Base-by-base conservation (phyloP, 1,140 invertebrate species). In the Cydia amplana region DNA sequence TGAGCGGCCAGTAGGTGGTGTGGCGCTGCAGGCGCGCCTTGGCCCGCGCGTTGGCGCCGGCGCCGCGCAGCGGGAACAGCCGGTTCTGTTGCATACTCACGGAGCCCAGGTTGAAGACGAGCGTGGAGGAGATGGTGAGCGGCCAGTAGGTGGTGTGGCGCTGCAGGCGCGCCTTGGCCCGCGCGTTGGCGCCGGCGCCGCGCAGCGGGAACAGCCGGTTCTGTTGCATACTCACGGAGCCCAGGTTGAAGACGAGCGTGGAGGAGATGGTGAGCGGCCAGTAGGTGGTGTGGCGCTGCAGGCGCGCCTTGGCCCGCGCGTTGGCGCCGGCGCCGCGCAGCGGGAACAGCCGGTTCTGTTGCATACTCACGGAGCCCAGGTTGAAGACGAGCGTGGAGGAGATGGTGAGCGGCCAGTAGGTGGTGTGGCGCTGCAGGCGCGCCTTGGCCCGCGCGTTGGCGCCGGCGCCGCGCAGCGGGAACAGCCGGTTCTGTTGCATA, bases 251-350 rank as follows among this genome's bases (percentile, higher is more conserved):
- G 80, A 99, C 95, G 12, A 98, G 95, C 0, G 98, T 98, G 4
- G 97, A 96, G 16, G 96, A 97, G 67, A 98, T 97, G 6, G 97
- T 98, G 70, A 99, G 94, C 0, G 98, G 98, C 97, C 98, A 99
- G 91, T 98, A 98, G 70, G 96, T 95, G 0, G 98, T 98, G 77
- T 96, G 94, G 36, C 97, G 93, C 65, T 96, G 95, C 0, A 99
- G 83, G 67, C 95, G 93, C 4, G 94, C 92, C 77, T 96, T 94
- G 74, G 97, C 95, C 87, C 94, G 94, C 18, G 94, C 92, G 51
- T 95, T 93, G 46, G 94, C 92, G 46, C 91, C 89, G 2, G 85
- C 25, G 25, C 25, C 25, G 1, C 25, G 25, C 25, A n/a, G n/a
- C 25, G 1, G 2, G 4, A n/a, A n/a, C n/a, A n/a, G n/a, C n/a